These are phyloP conservation scores for Oopsacas minuta DNA, from an alignment of 37 sponge, comb jelly and placozoan genomes.

Conservation along the genomic window DNA sequence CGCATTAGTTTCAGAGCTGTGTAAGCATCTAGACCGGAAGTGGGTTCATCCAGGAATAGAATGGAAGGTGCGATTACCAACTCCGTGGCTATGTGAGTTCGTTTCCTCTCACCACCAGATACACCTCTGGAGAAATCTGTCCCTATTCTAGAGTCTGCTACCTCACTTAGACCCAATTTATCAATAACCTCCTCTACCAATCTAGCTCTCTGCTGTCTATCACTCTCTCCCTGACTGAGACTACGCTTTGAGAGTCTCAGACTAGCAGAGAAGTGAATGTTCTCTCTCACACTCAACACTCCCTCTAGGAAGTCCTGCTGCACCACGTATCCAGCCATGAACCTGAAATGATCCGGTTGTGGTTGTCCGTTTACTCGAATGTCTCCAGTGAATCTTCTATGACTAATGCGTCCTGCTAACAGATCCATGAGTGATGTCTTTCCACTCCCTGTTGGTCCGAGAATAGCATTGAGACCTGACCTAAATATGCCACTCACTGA, in stretches of 20 bases:
- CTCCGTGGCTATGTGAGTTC: slow-evolving; percentile 83
- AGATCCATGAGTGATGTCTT: slow-evolving; percentile 35
- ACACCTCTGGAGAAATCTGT: slow-evolving; percentile 59
- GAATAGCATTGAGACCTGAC: not conserved
- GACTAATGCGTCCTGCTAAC: slow-evolving; percentile 47
- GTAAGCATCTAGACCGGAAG: slow-evolving; percentile 71
- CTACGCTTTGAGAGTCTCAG: slow-evolving; percentile 29
- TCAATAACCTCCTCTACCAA: slow-evolving; percentile 47
- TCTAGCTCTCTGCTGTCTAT: slow-evolving; percentile 19
- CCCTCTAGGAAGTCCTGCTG: slow-evolving; percentile 58
- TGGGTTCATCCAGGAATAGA: slow-evolving; percentile 79
- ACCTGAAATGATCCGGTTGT: slow-evolving; percentile 40
- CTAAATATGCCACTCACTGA: not conserved
- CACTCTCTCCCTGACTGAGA: not conserved
- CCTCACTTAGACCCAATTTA: slow-evolving; percentile 38
- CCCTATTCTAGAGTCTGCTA: slow-evolving; percentile 33
- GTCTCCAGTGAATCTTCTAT: slow-evolving; percentile 16
- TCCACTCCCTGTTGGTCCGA: not conserved
- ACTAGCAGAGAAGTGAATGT: slow-evolving; percentile 50
- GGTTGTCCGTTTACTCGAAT: slow-evolving; percentile 37
- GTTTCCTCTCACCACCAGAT: slow-evolving; percentile 76
- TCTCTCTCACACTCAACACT: slow-evolving; percentile 47
- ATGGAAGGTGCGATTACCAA: slow-evolving; percentile 70
- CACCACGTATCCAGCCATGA: slow-evolving; percentile 55
- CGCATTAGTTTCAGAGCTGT: slow-evolving; percentile 61